These are phyloP conservation scores for Pangasius macronema DNA, from an alignment of 2,797 vertebrate genomes.

Conservation along the genomic window DNA sequence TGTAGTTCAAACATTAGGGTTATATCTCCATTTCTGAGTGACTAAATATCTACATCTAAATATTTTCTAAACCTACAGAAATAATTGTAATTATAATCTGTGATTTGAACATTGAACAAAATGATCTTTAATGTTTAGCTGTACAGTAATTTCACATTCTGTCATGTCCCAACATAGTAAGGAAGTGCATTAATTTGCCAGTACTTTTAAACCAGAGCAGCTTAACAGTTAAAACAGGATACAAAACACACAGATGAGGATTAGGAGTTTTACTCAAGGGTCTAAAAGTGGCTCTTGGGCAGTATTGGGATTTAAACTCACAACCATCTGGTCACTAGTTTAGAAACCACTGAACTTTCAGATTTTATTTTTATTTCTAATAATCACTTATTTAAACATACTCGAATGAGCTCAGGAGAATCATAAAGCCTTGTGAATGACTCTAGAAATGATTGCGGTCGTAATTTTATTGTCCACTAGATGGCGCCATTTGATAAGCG, in stretches of 20 bases:
- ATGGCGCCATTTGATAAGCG: constrained; percentile 3
- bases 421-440: not conserved
- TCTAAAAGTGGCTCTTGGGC: not conserved
- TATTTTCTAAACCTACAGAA: not conserved
- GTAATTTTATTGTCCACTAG: constrained; percentile 5
- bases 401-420: not conserved
- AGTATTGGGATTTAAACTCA: not conserved
- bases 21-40: not conserved
- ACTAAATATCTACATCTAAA: not conserved
- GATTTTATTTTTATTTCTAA: not conserved
- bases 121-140: not conserved
- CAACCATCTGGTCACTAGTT: not conserved
- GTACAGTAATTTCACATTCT: not conserved
- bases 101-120: not conserved
- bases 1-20: not conserved
- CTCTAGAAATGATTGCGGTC: not conserved
- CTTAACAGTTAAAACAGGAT: not conserved
- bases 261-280: not conserved
- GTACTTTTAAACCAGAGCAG: too few species aligned
- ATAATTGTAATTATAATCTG: not conserved
- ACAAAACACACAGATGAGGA: not conserved
- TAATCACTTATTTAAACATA: not conserved
- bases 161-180: not conserved
- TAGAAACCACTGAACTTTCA: not conserved
- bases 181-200: not conserved